Conservation (phyloP, 2,888 invertebrate species). For the Pseudoips prasinana region DNA sequence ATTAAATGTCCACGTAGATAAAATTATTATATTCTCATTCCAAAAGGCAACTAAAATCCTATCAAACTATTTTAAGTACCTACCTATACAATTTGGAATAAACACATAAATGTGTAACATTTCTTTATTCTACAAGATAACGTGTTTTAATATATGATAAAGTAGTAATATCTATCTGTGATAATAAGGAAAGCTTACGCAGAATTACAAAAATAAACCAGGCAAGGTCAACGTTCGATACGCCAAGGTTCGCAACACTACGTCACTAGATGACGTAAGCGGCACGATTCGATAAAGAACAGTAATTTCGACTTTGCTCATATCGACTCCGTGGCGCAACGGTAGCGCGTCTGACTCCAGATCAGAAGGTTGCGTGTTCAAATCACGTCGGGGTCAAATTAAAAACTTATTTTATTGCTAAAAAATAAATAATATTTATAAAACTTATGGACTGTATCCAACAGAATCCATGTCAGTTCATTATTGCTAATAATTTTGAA, state of each 20-base stretch:
- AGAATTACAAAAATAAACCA: neutral
- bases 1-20: too few species aligned
- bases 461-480: too few species aligned
- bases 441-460: neutral
- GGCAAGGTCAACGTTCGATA: slow-evolving; percentile 10
- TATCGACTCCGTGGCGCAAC: slow-evolving; percentile 93
- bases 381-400: slow-evolving; percentile 96
- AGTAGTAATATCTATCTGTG: too few species aligned
- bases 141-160: too few species aligned
- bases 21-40: too few species aligned
- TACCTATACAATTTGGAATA: too few species aligned
- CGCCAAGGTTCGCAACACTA: slow-evolving; percentile 2
- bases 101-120: too few species aligned
- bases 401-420: neutral
- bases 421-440: neutral
- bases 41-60: too few species aligned
- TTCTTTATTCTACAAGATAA: too few species aligned
- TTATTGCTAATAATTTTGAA: too few species aligned
- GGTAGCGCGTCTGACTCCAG: slow-evolving; percentile 98
- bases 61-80: too few species aligned
- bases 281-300: slow-evolving; percentile 5
- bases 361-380: slow-evolving; percentile 99
- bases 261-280: slow-evolving; percentile 36
- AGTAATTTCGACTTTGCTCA: slow-evolving; percentile 18
- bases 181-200: too few species aligned